phyloP scores from a whole-genome alignment of 1,140 invertebrate species.

The Drosophila pachea region DNA sequence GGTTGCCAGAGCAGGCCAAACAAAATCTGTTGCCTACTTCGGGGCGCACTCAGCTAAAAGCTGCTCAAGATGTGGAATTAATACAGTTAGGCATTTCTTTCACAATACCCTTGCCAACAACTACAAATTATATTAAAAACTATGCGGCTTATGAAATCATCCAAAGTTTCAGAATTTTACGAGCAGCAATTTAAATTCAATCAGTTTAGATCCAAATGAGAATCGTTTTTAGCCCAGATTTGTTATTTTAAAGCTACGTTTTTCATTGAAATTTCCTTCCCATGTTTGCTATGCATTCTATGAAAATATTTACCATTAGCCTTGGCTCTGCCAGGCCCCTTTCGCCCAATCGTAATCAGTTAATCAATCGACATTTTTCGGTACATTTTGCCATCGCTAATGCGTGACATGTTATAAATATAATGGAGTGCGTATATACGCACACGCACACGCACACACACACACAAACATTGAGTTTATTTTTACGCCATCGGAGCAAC shows the following conservation, averaged over 20 bases:
- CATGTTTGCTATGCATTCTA: too few relatives aligned
- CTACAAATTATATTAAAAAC: too few relatives aligned
- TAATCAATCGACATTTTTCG: constrained; percentile 15
- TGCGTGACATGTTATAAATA: constrained; percentile 29
- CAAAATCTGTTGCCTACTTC: constrained; percentile 23
- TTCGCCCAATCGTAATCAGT: background rate
- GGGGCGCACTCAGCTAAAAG: background rate
- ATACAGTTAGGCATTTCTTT: background rate
- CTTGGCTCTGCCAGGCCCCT: background rate
- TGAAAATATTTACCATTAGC: background rate
- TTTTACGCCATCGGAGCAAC: constrained; percentile 31
- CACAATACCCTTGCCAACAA: background rate
- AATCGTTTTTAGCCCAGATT: too few relatives aligned
- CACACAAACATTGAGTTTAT: constrained; percentile 24
- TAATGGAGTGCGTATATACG: constrained; percentile 17
- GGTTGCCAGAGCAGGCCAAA: constrained; percentile 39
- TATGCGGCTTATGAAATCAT: too few relatives aligned
- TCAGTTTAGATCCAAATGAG: too few relatives aligned
- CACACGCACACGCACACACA: background rate
- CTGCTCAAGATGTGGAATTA: background rate
- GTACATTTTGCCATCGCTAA: constrained; percentile 27
- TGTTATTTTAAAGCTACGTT: too few relatives aligned
- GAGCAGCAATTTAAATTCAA: too few relatives aligned
- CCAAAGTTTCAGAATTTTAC: too few relatives aligned
- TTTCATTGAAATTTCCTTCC: too few relatives aligned